phyloP scores from a whole-genome alignment of 2,888 invertebrate species.

The Tigriopus californicus region DNA sequence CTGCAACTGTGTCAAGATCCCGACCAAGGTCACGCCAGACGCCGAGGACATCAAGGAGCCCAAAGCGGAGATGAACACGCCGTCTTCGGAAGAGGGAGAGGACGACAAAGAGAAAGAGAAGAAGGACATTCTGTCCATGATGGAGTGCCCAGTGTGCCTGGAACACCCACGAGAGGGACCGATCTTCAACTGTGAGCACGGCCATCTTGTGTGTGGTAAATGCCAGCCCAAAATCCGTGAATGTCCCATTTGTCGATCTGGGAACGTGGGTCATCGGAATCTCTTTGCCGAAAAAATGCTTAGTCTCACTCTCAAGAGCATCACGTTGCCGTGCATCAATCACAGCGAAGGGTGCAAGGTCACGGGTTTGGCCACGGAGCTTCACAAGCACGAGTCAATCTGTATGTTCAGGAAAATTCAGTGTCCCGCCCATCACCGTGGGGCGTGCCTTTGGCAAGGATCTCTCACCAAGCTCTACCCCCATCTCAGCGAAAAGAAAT shows the following conservation, averaged over 20 bases:
- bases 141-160: constrained; percentile 15
- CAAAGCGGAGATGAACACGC: too few relatives aligned
- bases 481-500: constrained; percentile 1
- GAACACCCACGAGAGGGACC: constrained; percentile 5
- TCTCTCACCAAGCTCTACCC: constrained; percentile 5
- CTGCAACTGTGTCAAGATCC: too few relatives aligned
- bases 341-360: neutral
- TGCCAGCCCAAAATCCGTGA: neutral
- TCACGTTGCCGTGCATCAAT: neutral
- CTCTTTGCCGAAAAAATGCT: constrained; percentile 12
- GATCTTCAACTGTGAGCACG: constrained; percentile 7
- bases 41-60: too few relatives aligned
- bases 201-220: constrained; percentile 7
- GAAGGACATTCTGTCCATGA: neutral
- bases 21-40: too few relatives aligned
- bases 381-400: constrained; percentile 2
- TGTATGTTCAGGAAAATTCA: constrained; percentile 1
- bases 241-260: constrained; percentile 8
- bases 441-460: constrained; percentile 9
- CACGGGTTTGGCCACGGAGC: neutral
- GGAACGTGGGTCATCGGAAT: constrained; percentile 1
- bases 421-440: constrained; percentile 7
- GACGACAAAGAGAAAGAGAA: too few relatives aligned
- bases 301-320: neutral
- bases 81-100: too few relatives aligned